Base-by-base conservation (phyloP, 92 coral and sea anemone species). In the Paragorgia papillata region DNA sequence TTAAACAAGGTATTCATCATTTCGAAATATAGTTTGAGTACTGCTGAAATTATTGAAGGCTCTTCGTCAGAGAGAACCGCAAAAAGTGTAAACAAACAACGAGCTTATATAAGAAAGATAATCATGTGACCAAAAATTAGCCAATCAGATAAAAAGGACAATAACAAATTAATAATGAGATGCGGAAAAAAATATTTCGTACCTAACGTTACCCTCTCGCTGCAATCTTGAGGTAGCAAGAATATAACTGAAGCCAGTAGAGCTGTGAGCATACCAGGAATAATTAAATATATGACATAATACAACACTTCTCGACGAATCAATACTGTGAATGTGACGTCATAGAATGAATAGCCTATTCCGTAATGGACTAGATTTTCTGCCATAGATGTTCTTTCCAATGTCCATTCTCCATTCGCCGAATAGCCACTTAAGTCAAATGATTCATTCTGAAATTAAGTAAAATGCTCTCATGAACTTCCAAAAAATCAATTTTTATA, bases 131-230 rank as follows among this genome's bases (percentile, higher is more conserved):
- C n/a, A n/a, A n/a, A n/a, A n/a, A n/a, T n/a, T n/a, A n/a, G n/a
- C n/a, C n/a, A n/a, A n/a, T n/a, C n/a, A n/a, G n/a, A n/a, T n/a
- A n/a, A n/a, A n/a, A n/a, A n/a, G n/a, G n/a, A n/a, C n/a, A n/a
- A n/a, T n/a, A n/a, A n/a, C n/a, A n/a, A n/a, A n/a, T n/a, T n/a
- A n/a, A n/a, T n/a, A n/a, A n/a, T n/a, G n/a, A n/a, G n/a, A n/a
- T n/a, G n/a, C n/a, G n/a, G n/a, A n/a, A n/a, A n/a, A n/a, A n/a
- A n/a, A n/a, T n/a, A n/a, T 61, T 37, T 31, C 92, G 87, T 78
- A 92, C 97, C 97, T 13, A 92, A 96, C 12, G 97, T 92, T 91
- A 92, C 85, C 48, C 97, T 86, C 66, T 92, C 97, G 53, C 85
- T 92, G 69, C 96, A 92, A 66, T 90, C 92, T 12, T 91, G 97